These are phyloP conservation scores for Neomonachus schauinslandi DNA, from an alignment of 2,113 vertebrate genomes.

Conservation along the genomic window DNA sequence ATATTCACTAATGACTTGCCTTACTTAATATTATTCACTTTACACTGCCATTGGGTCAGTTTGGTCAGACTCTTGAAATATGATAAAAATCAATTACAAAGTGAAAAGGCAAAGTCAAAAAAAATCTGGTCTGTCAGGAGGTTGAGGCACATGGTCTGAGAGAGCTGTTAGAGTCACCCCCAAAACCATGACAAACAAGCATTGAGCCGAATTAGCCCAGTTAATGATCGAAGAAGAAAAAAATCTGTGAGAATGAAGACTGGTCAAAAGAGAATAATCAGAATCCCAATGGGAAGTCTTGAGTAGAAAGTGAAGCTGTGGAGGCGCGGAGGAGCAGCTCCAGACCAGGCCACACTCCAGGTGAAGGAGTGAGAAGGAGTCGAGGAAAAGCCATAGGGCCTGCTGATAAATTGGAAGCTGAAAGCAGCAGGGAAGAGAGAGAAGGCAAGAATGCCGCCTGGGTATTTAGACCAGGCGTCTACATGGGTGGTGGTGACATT, in stretches of 20 bases:
- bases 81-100: neutral
- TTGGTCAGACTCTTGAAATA: neutral
- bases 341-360: too few relatives aligned
- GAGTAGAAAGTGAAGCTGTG: neutral
- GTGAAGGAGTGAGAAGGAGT: neutral
- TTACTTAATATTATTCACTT: neutral
- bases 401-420: neutral
- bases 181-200: neutral
- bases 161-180: neutral
- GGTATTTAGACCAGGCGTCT: neutral
- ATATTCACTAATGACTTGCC: neutral
- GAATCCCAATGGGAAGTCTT: too few relatives aligned
- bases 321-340: neutral
- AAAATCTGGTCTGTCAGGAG: neutral
- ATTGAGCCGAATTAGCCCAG: neutral
- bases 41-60: neutral
- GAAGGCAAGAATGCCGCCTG: neutral
- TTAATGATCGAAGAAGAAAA: neutral
- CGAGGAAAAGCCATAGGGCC: neutral
- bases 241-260: neutral
- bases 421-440: neutral
- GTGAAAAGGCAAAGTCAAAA: neutral
- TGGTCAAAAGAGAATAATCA: neutral
- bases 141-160: too few relatives aligned
- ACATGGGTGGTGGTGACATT: neutral